These are phyloP conservation scores for Malaclemys terrapin DNA, from an alignment of 2,113 vertebrate genomes.

Conservation along the genomic window DNA sequence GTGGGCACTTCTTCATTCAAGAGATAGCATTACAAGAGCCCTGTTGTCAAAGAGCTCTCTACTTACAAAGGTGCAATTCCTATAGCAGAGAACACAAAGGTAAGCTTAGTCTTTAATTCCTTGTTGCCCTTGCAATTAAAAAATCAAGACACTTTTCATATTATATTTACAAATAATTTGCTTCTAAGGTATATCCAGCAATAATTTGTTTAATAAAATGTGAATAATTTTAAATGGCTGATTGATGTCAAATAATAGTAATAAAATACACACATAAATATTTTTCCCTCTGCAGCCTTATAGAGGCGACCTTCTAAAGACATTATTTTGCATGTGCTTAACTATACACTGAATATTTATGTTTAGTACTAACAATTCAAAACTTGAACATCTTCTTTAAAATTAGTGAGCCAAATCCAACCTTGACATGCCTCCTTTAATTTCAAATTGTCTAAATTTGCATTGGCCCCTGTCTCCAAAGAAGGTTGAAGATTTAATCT, in stretches of 20 bases:
- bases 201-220: neutral
- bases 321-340: no score
- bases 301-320: neutral
- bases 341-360: neutral
- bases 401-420: neutral
- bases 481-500: neutral
- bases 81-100: neutral
- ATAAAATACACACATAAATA: neutral
- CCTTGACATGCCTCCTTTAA: neutral
- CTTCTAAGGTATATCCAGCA: neutral
- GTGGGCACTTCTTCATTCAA: conserved; percentile 49
- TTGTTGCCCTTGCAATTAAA: neutral
- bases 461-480: neutral
- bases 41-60: neutral
- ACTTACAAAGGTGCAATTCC: neutral
- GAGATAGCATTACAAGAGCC: neutral
- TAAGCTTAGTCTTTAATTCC: neutral
- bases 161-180: neutral
- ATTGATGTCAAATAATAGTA: neutral
- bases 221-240: neutral
- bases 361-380: neutral
- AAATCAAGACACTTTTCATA: neutral
- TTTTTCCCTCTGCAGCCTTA: neutral
- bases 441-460: neutral
- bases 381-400: neutral